phyloP scores from a whole-genome alignment of 2,113 vertebrate species.

The Mobula hypostoma region DNA sequence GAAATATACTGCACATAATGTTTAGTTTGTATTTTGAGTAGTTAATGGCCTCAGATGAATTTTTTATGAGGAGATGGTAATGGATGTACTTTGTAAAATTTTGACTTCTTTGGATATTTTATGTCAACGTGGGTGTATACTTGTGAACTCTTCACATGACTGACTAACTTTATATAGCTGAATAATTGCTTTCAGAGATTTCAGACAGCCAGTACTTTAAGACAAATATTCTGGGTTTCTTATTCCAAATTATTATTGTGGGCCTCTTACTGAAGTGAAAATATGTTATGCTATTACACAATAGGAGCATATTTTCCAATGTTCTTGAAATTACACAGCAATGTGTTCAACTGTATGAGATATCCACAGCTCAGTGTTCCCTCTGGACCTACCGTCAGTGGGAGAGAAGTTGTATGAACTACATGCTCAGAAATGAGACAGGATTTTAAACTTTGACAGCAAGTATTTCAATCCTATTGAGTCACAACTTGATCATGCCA shows the following conservation, averaged over 20 bases:
- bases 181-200: conserved; percentile 9
- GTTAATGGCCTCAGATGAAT: background rate
- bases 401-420: background rate
- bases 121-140: background rate
- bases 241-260: background rate
- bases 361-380: background rate
- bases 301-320: background rate
- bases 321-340: background rate
- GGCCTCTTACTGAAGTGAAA: background rate
- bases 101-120: background rate
- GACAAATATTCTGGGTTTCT: background rate
- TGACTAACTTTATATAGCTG: background rate
- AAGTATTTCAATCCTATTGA: background rate
- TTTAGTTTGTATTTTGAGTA: background rate
- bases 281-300: background rate
- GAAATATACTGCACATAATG: background rate
- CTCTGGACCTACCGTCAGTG: background rate
- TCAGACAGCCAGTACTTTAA: background rate
- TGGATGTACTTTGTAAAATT: background rate
- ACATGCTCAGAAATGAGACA: background rate
- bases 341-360: background rate
- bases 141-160: background rate
- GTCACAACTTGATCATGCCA: background rate
- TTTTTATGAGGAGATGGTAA: background rate
- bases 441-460: background rate